A percentile compares a stretch with the other conserved stretches of the same genome.
Evolutionary conservation across 2,113 vertebrate genomes (phyloP).

Genomic region (Salvelinus namaycush): DNA sequence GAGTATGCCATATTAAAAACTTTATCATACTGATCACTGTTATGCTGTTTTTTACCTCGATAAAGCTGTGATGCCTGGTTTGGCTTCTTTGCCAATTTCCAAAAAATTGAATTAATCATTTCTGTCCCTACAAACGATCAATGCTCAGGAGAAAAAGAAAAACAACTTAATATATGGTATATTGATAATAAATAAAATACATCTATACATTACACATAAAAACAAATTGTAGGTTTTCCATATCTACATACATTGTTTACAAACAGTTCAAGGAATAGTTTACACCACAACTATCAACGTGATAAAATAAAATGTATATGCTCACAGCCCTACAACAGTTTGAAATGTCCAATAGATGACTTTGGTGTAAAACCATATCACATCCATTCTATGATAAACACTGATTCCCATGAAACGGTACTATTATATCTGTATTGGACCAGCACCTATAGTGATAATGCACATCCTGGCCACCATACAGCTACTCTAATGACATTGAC

Average conservation of each 20-base stretch:
- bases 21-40: not conserved
- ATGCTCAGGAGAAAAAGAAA: too few species aligned
- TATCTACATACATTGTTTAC: not conserved
- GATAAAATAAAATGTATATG: not conserved
- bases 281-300: not conserved
- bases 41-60: not conserved
- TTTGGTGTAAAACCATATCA: too few species aligned
- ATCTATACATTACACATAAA: too few species aligned
- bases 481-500: not conserved
- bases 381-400: not conserved
- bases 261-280: not conserved
- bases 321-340: not conserved
- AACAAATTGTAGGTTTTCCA: not conserved
- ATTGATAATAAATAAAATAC: too few species aligned
- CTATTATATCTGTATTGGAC: not conserved
- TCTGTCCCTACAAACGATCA: too few species aligned
- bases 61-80: not conserved
- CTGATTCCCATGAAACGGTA: conserved; percentile 3
- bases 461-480: too few species aligned
- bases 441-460: too few species aligned
- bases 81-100: too few species aligned
- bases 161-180: too few species aligned
- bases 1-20: conserved; percentile 19
- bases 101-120: too few species aligned
- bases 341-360: not conserved